Percentiles rank a stretch among this genome's conserved stretches.
Conservation (phyloP, 1,140 invertebrate genomes). For the Trichonephila inaurata region DNA sequence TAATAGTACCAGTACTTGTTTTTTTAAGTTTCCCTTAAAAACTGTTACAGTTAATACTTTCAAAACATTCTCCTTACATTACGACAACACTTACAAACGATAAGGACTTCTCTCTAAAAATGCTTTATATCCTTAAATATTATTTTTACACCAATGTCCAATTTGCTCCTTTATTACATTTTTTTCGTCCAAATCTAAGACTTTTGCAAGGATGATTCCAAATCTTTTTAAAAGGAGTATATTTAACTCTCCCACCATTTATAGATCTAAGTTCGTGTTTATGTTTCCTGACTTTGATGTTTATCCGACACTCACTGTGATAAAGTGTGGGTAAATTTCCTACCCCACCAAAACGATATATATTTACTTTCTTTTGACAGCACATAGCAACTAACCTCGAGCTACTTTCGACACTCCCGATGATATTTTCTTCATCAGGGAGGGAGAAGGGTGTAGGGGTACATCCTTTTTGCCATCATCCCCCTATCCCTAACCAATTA, state of each 20-base stretch:
- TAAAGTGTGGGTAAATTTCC: constrained; percentile 12
- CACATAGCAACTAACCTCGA: background rate
- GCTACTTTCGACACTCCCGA: constrained; percentile 47
- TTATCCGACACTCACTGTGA: background rate
- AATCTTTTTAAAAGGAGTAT: background rate
- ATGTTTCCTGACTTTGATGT: constrained; percentile 29
- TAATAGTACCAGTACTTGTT: no score
- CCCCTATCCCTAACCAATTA: constrained; percentile 33
- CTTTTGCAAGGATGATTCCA: background rate
- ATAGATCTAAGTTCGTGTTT: constrained; percentile 10
- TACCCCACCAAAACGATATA: background rate
- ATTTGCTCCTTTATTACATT: no score
- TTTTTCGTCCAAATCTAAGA: no score
- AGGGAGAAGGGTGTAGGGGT: background rate
- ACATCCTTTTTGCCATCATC: constrained; percentile 16
- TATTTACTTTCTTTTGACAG: background rate
- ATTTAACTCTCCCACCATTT: no score
- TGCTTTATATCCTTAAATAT: no score
- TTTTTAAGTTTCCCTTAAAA: no score
- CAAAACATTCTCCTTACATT: no score
- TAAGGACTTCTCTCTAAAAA: no score
- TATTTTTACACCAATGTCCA: no score
- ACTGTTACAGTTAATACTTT: no score
- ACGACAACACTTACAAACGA: no score
- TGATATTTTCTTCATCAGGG: background rate